Conservation (phyloP, 1,140 invertebrate genomes). For the Asobara japonica region DNA sequence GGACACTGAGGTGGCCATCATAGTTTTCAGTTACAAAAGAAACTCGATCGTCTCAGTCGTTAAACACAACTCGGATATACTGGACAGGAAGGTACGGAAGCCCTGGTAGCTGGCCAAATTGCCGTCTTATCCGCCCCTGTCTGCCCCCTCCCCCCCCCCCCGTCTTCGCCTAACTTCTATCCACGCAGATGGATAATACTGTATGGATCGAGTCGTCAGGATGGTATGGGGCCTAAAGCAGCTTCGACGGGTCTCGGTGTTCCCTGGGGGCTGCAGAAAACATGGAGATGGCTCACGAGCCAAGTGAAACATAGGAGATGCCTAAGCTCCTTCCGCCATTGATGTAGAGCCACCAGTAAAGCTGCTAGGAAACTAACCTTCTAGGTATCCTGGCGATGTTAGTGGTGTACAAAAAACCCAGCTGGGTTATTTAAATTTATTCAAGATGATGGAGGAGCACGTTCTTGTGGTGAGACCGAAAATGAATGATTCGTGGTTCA, state of each 20-base stretch:
- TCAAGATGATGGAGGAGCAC: no score
- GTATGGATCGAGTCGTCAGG: background rate
- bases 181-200: background rate
- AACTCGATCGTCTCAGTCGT: background rate
- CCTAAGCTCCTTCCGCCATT: background rate
- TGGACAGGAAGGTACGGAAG: background rate
- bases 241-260: background rate
- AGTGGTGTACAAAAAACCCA: no score
- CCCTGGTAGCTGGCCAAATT: slow-evolving; percentile 12
- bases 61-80: background rate
- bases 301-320: background rate
- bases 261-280: background rate
- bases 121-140: background rate
- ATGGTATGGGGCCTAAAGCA: background rate
- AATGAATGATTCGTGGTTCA: no score
- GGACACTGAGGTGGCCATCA: background rate
- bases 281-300: background rate
- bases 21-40: background rate
- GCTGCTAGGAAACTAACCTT: no score
- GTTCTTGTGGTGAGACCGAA: no score
- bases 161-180: no score
- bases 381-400: no score
- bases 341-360: no score
- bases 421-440: no score
- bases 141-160: background rate